phyloP scores from a whole-genome alignment of 2,888 invertebrate genomes.

The Euspilapteryx auroguttella region DNA sequence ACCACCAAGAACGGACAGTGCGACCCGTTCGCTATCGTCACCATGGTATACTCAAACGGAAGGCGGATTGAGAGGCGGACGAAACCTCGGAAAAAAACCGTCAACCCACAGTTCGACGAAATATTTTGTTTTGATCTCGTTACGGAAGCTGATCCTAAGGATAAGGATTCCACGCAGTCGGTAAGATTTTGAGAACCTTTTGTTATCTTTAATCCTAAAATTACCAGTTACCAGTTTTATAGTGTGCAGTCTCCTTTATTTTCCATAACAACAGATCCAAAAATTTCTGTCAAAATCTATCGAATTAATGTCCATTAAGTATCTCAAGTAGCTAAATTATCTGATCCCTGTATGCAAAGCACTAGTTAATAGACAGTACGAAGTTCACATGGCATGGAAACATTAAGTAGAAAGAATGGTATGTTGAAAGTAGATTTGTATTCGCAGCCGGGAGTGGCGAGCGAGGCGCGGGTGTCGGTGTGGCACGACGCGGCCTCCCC shows the following conservation, averaged over 20 bases:
- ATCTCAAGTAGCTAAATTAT: too few relatives aligned
- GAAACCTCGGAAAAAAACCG: constrained; percentile 87
- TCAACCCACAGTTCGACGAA: constrained; percentile 87
- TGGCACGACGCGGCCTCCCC: constrained; percentile 87
- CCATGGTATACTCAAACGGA: constrained; percentile 78
- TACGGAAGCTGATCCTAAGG: constrained; percentile 58
- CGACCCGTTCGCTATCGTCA: constrained; percentile 86
- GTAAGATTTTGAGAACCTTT: constrained; percentile 25
- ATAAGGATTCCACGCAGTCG: constrained; percentile 57
- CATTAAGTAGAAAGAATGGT: not conserved
- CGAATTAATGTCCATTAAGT: too few relatives aligned
- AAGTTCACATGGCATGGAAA: too few relatives aligned
- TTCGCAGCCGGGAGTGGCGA: constrained; percentile 66
- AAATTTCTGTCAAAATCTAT: too few relatives aligned
- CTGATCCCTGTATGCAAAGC: too few relatives aligned
- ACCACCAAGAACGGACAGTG: constrained; percentile 88
- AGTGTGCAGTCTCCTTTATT: too few relatives aligned
- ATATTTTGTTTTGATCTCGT: constrained; percentile 76
- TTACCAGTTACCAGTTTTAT: too few relatives aligned
- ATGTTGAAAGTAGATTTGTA: not conserved
- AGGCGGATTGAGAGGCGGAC: constrained; percentile 79
- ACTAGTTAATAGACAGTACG: too few relatives aligned
- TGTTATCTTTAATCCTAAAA: not conserved
- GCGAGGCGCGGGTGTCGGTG: constrained; percentile 78
- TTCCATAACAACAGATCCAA: too few relatives aligned